These are phyloP conservation scores for Thera britannica DNA, from an alignment of 2,888 invertebrate species.

Conservation along the genomic window DNA sequence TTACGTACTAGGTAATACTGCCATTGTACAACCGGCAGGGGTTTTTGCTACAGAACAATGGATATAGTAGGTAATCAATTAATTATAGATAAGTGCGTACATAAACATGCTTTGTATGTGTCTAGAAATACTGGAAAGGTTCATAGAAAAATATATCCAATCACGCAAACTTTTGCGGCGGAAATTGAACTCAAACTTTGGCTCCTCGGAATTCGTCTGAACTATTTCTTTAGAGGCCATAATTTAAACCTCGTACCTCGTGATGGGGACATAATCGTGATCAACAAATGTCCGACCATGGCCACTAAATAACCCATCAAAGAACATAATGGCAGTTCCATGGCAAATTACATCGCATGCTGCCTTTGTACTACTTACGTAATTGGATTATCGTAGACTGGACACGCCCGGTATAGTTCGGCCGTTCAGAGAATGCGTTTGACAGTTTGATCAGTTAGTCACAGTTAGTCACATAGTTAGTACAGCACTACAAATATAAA, in stretches of 20 bases:
- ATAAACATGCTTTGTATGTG: not conserved
- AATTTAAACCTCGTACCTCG: not conserved
- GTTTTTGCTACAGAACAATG: conserved; percentile 7
- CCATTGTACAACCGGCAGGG: not conserved
- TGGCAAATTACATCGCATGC: conserved; percentile 39
- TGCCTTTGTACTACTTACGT: conserved; percentile 18
- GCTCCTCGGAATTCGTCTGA: not conserved
- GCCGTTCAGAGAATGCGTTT: too few relatives aligned
- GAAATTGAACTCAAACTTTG: not conserved
- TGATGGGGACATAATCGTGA: conserved; percentile 5
- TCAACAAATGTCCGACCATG: conserved; percentile 10
- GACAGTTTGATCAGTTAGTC: too few relatives aligned
- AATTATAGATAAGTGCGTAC: not conserved
- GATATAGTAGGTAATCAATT: conserved; percentile 1
- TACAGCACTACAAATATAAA: too few relatives aligned
- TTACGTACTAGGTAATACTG: not conserved
- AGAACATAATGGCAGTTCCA: conserved; percentile 28
- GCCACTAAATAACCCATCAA: conserved; percentile 27
- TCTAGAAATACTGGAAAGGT: not conserved
- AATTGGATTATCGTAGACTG: conserved; percentile 35
- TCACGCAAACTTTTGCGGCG: too few relatives aligned
- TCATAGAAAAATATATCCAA: too few relatives aligned
- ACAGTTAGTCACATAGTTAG: too few relatives aligned
- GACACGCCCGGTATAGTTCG: conserved; percentile 23
- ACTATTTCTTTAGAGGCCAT: not conserved